Conservation (phyloP, 2,797 vertebrate genomes). For the Lepilemur ruficaudatus region DNA sequence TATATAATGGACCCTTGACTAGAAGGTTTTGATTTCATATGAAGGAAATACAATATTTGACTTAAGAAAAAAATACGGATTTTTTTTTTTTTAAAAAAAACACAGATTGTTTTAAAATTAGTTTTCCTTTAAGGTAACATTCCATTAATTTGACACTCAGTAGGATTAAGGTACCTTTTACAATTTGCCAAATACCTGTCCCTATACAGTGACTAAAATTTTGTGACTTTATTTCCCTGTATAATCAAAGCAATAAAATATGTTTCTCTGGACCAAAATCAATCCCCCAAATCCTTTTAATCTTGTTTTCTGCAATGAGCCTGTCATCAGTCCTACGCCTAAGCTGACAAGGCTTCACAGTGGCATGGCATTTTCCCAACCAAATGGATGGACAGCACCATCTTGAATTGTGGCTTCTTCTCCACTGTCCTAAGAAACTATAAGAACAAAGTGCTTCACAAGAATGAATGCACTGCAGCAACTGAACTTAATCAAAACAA, state of each 20-base stretch:
- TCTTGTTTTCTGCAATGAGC: background rate
- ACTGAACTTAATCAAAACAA: background rate
- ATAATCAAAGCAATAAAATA: background rate
- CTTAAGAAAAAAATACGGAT: slow-evolving; percentile 3
- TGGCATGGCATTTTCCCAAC: background rate
- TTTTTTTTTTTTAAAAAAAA: background rate
- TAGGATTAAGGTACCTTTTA: background rate
- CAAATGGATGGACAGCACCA: background rate
- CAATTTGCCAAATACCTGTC: slow-evolving; percentile 32
- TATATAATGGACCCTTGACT: background rate
- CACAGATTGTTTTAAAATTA: background rate
- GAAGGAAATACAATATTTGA: slow-evolving; percentile 23
- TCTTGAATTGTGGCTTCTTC: background rate
- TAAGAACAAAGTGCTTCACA: background rate
- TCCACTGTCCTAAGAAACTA: background rate
- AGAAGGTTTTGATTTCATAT: background rate
- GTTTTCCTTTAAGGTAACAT: background rate
- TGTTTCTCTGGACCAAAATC: background rate
- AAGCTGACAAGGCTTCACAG: background rate
- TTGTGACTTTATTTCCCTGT: background rate
- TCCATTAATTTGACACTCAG: background rate
- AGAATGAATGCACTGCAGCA: background rate
- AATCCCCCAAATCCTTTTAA: background rate
- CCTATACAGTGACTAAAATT: background rate
- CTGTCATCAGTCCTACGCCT: background rate